Evolutionary conservation across 2,113 vertebrate species (phyloP), one percentile per base, ranked within the genome.

Genomic region (Eolophus roseicapilla): DNA sequence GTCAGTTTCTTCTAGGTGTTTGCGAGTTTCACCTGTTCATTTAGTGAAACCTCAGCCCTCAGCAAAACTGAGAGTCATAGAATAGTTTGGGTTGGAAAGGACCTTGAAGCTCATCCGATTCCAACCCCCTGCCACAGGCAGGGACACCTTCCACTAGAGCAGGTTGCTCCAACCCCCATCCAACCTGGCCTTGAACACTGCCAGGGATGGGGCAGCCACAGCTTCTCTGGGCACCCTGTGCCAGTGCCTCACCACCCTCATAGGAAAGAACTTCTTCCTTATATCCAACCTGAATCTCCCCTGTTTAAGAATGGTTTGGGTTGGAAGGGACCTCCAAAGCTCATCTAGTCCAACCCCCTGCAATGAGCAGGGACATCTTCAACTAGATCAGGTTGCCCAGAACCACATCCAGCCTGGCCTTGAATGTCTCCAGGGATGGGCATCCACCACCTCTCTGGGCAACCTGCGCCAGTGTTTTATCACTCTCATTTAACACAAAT

Each of bases 131-230:
- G 33, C 33, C 55, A 59, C 4, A 4, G 33, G 8, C 55, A 59
- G 33, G 20, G 20, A 23, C 20, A 6, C 33, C 20, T 59, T 13
- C 7, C 6, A 0, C 55, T 14, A 6, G 33, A n/a, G 0, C 33
- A n/a, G 1, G 1, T n/a, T 21, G 19, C 33, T 21, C 19, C 31
- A 57, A 57, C 12, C 19, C 31, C 55, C 7, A 3, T 55, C 29
- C 53, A 55, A 31, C 29, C 17, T 55, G 53, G 53, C 53, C 53
- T 31, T 19, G 11, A 55, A 12, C 29, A 19, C 53, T 53, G 52
- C 52, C 52, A 53, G 28, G 52, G 52, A 37, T 53, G 52, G 52
- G 52, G 52, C 28, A 53, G 52, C 28, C 28, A 17, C 52, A 29
- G 52, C 28, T 53, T 18, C 52, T 29, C 28, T 29, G 52, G 17